These are phyloP conservation scores for Drosophila engyochracea DNA, from an alignment of 2,888 invertebrate genomes.

Conservation along the genomic window DNA sequence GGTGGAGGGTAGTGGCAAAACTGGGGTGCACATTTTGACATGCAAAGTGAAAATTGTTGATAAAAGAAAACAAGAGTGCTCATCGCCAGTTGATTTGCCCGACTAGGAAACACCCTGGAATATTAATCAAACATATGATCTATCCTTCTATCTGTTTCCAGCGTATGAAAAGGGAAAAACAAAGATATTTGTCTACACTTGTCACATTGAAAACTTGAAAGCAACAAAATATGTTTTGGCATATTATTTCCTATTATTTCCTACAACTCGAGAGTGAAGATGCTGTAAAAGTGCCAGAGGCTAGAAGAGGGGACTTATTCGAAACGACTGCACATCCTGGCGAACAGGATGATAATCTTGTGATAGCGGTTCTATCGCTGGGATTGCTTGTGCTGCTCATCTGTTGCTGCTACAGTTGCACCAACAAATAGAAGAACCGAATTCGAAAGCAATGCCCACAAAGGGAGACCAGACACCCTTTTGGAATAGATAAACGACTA, in stretches of 20 bases:
- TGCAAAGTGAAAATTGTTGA: conserved; percentile 68
- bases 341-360: conserved; percentile 17
- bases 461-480: background rate
- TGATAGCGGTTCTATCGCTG: conserved; percentile 21
- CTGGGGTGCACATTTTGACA: conserved; percentile 26
- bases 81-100: background rate
- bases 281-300: background rate
- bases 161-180: conserved; percentile 9
- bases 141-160: background rate
- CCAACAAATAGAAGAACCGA: conserved; percentile 9
- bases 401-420: conserved; percentile 42
- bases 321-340: conserved; percentile 15
- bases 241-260: background rate
- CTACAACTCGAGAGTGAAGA: background rate
- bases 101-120: background rate
- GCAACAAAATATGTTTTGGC: background rate
- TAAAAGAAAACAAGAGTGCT: conserved; percentile 30
- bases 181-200: conserved; percentile 16
- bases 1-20: background rate
- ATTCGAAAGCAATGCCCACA: background rate
- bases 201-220: conserved; percentile 5
- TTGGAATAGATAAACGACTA: background rate
- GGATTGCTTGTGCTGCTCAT: conserved; percentile 24
- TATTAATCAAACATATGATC: background rate
- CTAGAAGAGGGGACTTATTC: background rate